Evolutionary conservation across 2,888 invertebrate genomes (phyloP).

Genomic region (Cosmia pyralina): DNA sequence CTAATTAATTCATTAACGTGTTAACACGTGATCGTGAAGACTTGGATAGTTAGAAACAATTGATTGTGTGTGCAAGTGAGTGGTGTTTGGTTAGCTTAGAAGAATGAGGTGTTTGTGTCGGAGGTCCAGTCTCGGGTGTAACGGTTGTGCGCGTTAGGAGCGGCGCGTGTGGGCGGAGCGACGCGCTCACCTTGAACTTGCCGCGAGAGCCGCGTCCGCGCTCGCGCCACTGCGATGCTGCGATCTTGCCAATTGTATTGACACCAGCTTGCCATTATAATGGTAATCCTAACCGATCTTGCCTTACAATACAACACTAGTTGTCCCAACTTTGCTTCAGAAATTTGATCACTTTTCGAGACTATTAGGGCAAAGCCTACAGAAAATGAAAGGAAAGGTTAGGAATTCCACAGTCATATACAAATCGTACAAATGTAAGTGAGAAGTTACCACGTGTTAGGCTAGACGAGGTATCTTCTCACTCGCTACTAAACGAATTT

Average conservation of each 20-base stretch:
- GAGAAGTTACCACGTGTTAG: neutral
- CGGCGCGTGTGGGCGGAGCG: slow-evolving; percentile 88
- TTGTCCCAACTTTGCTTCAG: neutral
- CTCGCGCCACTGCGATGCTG: slow-evolving; percentile 64
- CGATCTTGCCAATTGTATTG: slow-evolving; percentile 61
- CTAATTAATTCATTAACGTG: slow-evolving; percentile 68
- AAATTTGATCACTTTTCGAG: neutral
- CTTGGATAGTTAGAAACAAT: slow-evolving; percentile 73
- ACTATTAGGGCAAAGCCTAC: neutral
- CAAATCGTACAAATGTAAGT: neutral
- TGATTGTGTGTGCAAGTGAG: slow-evolving; percentile 75
- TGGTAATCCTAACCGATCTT: neutral
- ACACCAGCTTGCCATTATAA: slow-evolving; percentile 26
- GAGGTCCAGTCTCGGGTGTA: slow-evolving; percentile 83
- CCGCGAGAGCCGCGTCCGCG: slow-evolving; percentile 80
- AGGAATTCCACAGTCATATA: neutral
- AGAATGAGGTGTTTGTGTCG: slow-evolving; percentile 79
- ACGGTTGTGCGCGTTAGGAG: slow-evolving; percentile 84
- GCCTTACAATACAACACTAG: neutral
- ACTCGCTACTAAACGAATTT: neutral
- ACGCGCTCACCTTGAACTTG: slow-evolving; percentile 90
- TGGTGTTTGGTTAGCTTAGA: slow-evolving; percentile 70
- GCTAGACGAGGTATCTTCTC: neutral
- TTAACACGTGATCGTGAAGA: slow-evolving; percentile 68
- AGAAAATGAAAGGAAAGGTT: slow-evolving; percentile 6